phyloP scores from a whole-genome alignment of 2,113 vertebrate genomes.

The Sigmodon hispidus region DNA sequence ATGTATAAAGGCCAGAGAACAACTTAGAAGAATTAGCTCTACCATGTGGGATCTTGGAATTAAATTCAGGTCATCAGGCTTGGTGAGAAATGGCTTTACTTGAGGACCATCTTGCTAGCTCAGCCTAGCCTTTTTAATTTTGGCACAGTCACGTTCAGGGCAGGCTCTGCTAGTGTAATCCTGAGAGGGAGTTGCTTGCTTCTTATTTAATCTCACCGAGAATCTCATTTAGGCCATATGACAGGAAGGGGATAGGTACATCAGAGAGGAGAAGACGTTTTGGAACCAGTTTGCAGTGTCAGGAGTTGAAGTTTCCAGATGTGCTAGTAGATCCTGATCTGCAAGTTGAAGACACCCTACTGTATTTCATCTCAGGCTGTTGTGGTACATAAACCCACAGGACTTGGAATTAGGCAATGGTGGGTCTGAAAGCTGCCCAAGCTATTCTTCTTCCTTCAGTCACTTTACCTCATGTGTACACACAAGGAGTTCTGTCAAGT shows the following conservation, averaged over 20 bases:
- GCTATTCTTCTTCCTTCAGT: conserved; percentile 31
- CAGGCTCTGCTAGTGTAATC: background rate
- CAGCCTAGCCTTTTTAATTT: conserved; percentile 29
- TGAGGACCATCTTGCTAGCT: background rate
- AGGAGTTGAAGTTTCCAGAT: conserved; percentile 50
- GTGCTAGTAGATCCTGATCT: conserved; percentile 65
- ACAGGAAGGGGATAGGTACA: conserved; percentile 1
- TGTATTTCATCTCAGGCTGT: conserved; percentile 19
- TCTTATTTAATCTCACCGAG: background rate
- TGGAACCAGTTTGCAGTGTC: conserved; percentile 4
- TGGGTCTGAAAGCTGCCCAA: background rate
- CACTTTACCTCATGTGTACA: background rate
- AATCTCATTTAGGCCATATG: background rate
- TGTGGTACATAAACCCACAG: conserved; percentile 43
- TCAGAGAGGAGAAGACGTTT: background rate
- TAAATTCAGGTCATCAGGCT: background rate
- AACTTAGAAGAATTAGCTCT: too few relatives aligned
- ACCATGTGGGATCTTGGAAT: background rate
- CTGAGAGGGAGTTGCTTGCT: conserved; percentile 15
- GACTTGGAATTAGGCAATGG: conserved; percentile 15
- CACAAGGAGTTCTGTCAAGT: background rate
- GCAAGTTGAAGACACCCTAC: conserved; percentile 51
- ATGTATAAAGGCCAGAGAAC: background rate
- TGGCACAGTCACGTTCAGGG: background rate
- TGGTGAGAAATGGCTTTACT: background rate